A percentile compares a stretch with the other conserved stretches of the same genome.
These are phyloP conservation scores for Drosophila asahinai DNA, from an alignment of 1,140 invertebrate genomes.

Conservation along the genomic window DNA sequence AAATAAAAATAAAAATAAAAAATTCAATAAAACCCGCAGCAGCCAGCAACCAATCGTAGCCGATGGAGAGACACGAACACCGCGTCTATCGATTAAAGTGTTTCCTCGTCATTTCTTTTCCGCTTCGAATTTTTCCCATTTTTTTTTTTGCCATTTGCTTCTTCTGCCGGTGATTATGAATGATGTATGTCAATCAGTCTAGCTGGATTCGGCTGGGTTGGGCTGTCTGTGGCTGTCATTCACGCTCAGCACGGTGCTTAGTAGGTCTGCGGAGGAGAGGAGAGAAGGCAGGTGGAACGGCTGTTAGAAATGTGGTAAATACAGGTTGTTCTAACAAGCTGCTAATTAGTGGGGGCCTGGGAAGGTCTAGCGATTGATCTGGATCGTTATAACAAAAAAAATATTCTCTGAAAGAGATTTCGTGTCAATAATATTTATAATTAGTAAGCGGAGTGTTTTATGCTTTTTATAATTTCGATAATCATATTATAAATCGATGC, in stretches of 20 bases:
- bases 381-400: slow-evolving; percentile 20
- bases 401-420: neutral
- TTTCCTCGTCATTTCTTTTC: slow-evolving; percentile 12
- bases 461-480: neutral
- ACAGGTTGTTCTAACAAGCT: slow-evolving; percentile 48
- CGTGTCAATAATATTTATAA: neutral
- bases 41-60: slow-evolving; percentile 30
- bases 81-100: slow-evolving; percentile 28
- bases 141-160: neutral
- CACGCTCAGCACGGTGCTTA: slow-evolving; percentile 58
- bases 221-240: slow-evolving; percentile 54
- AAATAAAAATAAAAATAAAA: slow-evolving; percentile 52
- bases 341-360: slow-evolving; percentile 28
- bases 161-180: slow-evolving; percentile 43
- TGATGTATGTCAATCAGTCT: slow-evolving; percentile 77
- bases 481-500: neutral
- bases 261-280: slow-evolving; percentile 58
- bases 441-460: neutral
- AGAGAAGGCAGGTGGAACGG: slow-evolving; percentile 8
- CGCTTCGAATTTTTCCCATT: slow-evolving; percentile 15
- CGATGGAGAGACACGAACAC: slow-evolving; percentile 29
- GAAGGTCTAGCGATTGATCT: slow-evolving; percentile 16
- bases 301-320: slow-evolving; percentile 41
- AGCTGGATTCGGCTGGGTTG: slow-evolving; percentile 72
- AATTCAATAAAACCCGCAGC: slow-evolving; percentile 48